These are phyloP conservation scores for Chouioia cunea DNA, from an alignment of 2,888 invertebrate species.

Conservation along the genomic window DNA sequence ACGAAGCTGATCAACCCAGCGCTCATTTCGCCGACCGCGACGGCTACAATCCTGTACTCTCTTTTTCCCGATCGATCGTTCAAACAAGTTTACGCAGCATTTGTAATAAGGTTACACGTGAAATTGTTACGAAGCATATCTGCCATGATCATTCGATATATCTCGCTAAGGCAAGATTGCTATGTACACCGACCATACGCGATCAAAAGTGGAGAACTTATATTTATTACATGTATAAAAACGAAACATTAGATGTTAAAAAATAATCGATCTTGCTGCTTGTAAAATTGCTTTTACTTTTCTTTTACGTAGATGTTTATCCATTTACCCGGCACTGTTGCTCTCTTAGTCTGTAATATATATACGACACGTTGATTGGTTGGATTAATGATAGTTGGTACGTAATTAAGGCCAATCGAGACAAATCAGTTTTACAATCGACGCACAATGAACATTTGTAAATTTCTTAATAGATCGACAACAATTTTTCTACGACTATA, in stretches of 20 bases:
- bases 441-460: constrained; percentile 38
- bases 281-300: constrained; percentile 44
- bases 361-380: constrained; percentile 44
- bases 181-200: no score
- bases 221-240: constrained; percentile 44
- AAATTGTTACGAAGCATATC: no score
- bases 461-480: constrained; percentile 30
- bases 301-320: constrained; percentile 44
- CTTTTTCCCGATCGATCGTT: no score
- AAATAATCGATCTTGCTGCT: constrained; percentile 34
- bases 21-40: constrained; percentile 29
- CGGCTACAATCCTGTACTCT: constrained; percentile 1
- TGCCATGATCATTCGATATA: no score
- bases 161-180: no score
- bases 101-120: no score
- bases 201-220: no score
- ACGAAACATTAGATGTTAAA: constrained; percentile 34
- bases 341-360: constrained; percentile 42
- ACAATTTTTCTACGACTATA: constrained; percentile 33
- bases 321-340: constrained; percentile 39
- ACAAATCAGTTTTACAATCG: constrained; percentile 36
- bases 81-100: no score
- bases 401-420: constrained; percentile 22
- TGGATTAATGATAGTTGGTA: constrained; percentile 34
- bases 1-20: constrained; percentile 17